A percentile compares a stretch with the other conserved stretches of the same genome.
Evolutionary conservation across 2,113 vertebrate genomes (phyloP).

Genomic region (Nesogale talazaci): DNA sequence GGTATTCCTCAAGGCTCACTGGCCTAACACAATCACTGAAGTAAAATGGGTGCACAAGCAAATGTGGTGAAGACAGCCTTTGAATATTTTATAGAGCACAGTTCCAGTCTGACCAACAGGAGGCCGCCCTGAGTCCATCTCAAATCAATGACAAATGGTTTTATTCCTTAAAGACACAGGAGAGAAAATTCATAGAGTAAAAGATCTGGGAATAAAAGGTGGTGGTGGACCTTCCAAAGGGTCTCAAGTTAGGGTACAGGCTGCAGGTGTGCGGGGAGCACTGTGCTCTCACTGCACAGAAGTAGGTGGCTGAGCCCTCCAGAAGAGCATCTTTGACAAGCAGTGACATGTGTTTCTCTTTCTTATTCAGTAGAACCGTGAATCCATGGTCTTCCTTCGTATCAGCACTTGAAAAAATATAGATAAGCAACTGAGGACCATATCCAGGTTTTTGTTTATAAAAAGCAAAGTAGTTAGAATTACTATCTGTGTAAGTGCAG

Average conservation of each 20-base stretch:
- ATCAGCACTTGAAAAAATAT: background rate
- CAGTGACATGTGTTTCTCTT: slow-evolving; percentile 10
- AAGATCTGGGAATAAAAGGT: background rate
- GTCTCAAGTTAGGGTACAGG: slow-evolving; percentile 2
- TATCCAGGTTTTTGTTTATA: slow-evolving; percentile 44
- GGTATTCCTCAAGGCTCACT: too few species aligned
- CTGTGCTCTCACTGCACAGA: slow-evolving; percentile 16
- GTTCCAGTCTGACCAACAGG: background rate
- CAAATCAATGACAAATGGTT: background rate
- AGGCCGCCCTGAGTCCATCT: background rate
- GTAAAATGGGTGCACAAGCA: too few species aligned
- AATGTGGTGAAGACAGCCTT: too few species aligned
- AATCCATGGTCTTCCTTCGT: background rate
- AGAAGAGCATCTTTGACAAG: background rate
- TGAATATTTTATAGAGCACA: background rate
- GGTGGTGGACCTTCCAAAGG: background rate
- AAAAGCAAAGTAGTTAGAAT: background rate
- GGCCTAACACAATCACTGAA: too few species aligned
- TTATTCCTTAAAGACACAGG: background rate
- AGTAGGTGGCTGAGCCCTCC: background rate
- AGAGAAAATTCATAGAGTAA: background rate
- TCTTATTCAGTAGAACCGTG: background rate
- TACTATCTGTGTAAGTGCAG: slow-evolving; percentile 10
- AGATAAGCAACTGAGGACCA: background rate
- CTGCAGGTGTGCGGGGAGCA: background rate